Base-by-base conservation (phyloP, 2,797 vertebrate species). In the Eulemur albifrons region DNA sequence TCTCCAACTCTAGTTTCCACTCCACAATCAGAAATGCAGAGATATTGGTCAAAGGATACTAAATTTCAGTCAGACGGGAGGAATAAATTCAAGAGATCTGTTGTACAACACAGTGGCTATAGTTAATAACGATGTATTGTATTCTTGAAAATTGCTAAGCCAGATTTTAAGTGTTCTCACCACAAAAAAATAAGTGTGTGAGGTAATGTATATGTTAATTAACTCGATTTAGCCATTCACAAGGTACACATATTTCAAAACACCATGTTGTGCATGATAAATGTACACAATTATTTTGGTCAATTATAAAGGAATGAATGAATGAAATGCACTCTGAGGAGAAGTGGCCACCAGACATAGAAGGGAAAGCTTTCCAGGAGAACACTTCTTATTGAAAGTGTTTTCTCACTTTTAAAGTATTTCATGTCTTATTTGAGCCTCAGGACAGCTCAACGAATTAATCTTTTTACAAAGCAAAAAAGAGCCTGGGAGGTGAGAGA, bases 401-500 rank as follows among this genome's bases (percentile, higher is more conserved):
- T 96, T 84, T 95, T 88, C 92, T 85, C 93, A 94, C 88, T 61
- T 96, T 79, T n/a, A 80, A 90, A 70, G 90, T 38, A 54, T 81
- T 82, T 84, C 38, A 8, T 50, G 72, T 82, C 69, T 80, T 81
- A 32, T 52, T 77, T 30, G 72, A 87, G 73, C 50, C 67, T 93
- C 43, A 7, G 43, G 80, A 96, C 93, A 93, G 50, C 50, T 67
- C 83, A 82, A 67, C 76, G 73, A 73, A 79, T 75, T 59, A 73
- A 97, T 93, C 93, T 69, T 94, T 59, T 93, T 23, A 75, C 81
- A 35, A 79, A 95, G 84, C 84, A 79, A 82, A 96, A 73, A 0
- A 35, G 81, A 96, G 40, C n/a, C 88, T 7, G 27, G 15, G 81
- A 82, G 14, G 38, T 13, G 32, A 69, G 35, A 81, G n/a, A 72